Base-by-base conservation (phyloP, 2,113 vertebrate species). In the Hemichromis elongatus region DNA sequence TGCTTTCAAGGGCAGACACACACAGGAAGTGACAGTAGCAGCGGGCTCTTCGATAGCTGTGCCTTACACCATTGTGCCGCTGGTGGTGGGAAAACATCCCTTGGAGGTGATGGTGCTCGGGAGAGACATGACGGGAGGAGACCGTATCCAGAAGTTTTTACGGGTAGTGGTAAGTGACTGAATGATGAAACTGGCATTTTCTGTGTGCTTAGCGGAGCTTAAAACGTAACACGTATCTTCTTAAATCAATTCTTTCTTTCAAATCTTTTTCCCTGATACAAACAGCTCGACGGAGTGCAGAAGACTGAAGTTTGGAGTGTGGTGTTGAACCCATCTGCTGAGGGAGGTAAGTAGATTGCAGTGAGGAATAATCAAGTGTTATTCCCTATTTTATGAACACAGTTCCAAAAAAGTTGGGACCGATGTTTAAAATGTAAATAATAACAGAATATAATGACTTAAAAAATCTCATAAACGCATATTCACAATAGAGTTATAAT, bases 201-300 rank as follows among this genome's bases (percentile, higher is more conserved):
- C 42, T 73, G 24, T 50, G 0, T 50, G 42, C 42, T 73, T 73
- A 47, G 16, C 19, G 26, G 13, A 70, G 14, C 50, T 75, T 50
- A 30, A 50, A 0, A n/a, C 7, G 16, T 30, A 75, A 30, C 0
- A 50, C 24, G 19, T 73, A 30, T 18, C 9, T 8, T 30, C 9
- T 30, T 30, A 14, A 73, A 47, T 50, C 14, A 47, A 73, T n/a
- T n/a, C n/a, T n/a, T n/a, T n/a, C n/a, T n/a, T n/a, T n/a, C n/a
- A n/a, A 18, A 47, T 14, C 68, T 47, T 75, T 47, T 26, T 30
- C 19, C 24, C 68, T 19, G 9, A 75, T 12, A 30, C 68, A 75
- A 75, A 75, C 88, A 96, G 96, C 19, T 95, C 81, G 96, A 96
- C 3, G 96, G 96, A 63, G 92, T 96, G 18, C 94, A 96, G 83